These are phyloP conservation scores for Apis dorsata DNA, from an alignment of 1,140 invertebrate genomes.

Conservation along the genomic window DNA sequence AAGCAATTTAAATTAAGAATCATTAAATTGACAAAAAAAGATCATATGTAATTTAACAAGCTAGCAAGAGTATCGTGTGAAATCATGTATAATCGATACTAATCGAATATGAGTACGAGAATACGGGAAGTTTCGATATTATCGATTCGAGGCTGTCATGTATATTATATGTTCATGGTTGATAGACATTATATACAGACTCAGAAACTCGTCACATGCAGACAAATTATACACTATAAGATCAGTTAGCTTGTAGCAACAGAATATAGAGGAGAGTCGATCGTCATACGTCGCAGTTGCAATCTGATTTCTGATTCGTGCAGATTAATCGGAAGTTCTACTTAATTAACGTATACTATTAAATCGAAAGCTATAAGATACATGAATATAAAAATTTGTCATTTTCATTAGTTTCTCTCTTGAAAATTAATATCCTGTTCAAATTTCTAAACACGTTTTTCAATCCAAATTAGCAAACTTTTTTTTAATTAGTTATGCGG, in stretches of 20 bases:
- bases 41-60: no score
- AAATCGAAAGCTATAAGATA: background rate
- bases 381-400: background rate
- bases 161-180: background rate
- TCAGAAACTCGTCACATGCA: slow-evolving; percentile 12
- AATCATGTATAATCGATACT: background rate
- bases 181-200: background rate
- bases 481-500: background rate
- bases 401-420: background rate
- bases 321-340: background rate
- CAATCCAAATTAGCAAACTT: background rate
- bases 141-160: slow-evolving; percentile 29
- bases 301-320: slow-evolving; percentile 62
- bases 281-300: slow-evolving; percentile 50
- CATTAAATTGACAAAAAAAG: no score
- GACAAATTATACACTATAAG: background rate
- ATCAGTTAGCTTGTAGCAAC: slow-evolving; percentile 33
- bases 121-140: background rate
- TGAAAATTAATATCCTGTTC: background rate
- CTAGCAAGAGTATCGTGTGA: no score
- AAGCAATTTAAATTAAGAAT: no score
- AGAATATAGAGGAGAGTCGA: slow-evolving; percentile 68
- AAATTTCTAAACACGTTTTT: background rate
- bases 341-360: background rate
- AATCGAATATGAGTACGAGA: background rate